A percentile compares a stretch with the other conserved stretches of the same genome.
These are phyloP conservation scores for Oreocharis arfaki DNA, from an alignment of 2,113 vertebrate species.

Conservation along the genomic window DNA sequence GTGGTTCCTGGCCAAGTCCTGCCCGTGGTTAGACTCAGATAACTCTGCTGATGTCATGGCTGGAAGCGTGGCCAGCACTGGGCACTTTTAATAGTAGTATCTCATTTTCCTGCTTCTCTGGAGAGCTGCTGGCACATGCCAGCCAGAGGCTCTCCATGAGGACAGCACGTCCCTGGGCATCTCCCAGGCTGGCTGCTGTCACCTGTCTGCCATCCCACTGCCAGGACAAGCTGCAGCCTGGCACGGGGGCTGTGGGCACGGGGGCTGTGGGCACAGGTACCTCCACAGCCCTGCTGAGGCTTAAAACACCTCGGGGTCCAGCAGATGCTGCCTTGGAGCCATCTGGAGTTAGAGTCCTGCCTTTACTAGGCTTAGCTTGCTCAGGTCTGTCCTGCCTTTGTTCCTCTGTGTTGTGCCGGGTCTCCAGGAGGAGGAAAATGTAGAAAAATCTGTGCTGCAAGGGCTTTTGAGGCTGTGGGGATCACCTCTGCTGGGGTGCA, in stretches of 20 bases:
- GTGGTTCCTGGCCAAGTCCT: conserved; percentile 4
- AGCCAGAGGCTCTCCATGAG: neutral
- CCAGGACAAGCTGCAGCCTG: neutral
- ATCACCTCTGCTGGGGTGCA: neutral
- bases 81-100: conserved; percentile 51
- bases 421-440: neutral
- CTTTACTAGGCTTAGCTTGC: neutral
- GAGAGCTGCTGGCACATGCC: neutral
- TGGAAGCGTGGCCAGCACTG: neutral
- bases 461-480: neutral
- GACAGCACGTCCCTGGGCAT: neutral
- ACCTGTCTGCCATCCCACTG: fast-evolving
- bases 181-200: neutral
- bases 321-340: neutral
- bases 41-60: conserved; percentile 21
- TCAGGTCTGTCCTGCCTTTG: neutral
- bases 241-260: neutral
- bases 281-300: neutral
- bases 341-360: neutral
- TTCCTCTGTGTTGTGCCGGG: neutral
- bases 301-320: fast-evolving
- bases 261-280: neutral
- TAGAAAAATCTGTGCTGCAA: fast-evolving
- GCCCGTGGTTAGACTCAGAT: neutral
- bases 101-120: neutral